Evolutionary conservation across 2,888 invertebrate genomes (phyloP).

Genomic region (Lycophotia porphyrea): DNA sequence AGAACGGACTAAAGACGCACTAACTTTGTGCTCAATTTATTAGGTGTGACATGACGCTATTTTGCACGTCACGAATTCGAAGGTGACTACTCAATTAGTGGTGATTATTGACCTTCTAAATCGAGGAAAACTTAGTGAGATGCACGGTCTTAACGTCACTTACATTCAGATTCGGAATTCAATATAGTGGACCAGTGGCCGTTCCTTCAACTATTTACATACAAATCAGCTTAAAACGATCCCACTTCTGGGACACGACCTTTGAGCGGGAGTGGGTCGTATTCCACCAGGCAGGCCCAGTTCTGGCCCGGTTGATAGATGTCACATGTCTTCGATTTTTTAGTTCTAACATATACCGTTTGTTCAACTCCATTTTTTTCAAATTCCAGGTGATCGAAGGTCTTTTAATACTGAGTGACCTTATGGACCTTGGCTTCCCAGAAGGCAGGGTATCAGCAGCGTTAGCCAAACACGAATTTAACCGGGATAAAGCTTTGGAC

Average conservation of each 20-base stretch:
- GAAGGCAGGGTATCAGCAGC: conserved; percentile 94
- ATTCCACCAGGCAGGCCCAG: not conserved
- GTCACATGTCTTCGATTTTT: not conserved
- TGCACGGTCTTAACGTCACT: not conserved
- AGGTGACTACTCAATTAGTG: not conserved
- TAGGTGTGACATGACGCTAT: not conserved
- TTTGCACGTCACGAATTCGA: not conserved
- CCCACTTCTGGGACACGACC: not conserved
- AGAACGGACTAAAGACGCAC: not conserved
- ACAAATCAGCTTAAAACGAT: not conserved
- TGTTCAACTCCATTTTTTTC: not conserved
- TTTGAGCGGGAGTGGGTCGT: not conserved
- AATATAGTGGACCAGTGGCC: not conserved
- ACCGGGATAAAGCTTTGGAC: conserved; percentile 96
- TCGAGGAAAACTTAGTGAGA: not conserved
- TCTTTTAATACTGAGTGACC: conserved; percentile 93
- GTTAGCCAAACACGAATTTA: conserved; percentile 94
- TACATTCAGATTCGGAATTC: not conserved
- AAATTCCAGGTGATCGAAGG: conserved; percentile 94
- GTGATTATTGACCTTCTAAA: not conserved
- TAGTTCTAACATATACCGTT: not conserved
- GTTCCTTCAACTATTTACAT: not conserved
- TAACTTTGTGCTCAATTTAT: not conserved
- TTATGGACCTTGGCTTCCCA: conserved; percentile 95
- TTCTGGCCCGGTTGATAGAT: not conserved